Evolutionary conservation across 2,113 vertebrate species (phyloP).

Genomic region (Pangasianodon gigas): DNA sequence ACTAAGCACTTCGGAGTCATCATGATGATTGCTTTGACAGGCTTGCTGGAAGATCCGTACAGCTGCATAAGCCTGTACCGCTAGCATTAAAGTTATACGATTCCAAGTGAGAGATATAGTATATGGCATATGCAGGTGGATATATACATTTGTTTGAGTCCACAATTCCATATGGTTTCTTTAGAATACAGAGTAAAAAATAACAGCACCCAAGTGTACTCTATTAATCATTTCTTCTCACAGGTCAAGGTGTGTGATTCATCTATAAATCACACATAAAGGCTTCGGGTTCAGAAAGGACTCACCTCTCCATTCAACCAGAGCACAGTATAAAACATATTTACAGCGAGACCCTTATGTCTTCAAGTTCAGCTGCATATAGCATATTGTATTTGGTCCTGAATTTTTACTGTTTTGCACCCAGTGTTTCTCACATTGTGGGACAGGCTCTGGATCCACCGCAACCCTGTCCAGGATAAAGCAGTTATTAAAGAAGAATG

Average conservation of each 20-base stretch:
- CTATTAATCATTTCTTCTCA: constrained; percentile 26
- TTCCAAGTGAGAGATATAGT: neutral
- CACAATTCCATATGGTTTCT: constrained; percentile 26
- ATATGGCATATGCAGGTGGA: neutral
- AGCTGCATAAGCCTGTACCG: neutral
- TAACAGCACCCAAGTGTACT: neutral
- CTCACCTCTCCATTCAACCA: neutral
- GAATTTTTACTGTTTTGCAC: neutral
- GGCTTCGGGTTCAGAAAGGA: neutral
- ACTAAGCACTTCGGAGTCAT: neutral
- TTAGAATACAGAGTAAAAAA: constrained; percentile 9
- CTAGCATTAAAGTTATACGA: neutral
- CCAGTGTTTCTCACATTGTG: neutral
- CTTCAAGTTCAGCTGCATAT: neutral
- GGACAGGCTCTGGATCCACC: neutral
- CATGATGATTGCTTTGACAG: neutral
- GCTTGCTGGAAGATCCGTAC: neutral
- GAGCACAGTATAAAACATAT: constrained; percentile 19
- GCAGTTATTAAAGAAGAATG: neutral
- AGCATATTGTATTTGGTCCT: neutral
- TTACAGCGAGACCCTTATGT: neutral
- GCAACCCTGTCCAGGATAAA: neutral
- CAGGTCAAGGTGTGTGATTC: constrained; percentile 31
- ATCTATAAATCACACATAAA: constrained; percentile 6
- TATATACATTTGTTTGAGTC: neutral